Conservation (phyloP, 2,797 vertebrate species). For the Coregonus suidteri region DNA sequence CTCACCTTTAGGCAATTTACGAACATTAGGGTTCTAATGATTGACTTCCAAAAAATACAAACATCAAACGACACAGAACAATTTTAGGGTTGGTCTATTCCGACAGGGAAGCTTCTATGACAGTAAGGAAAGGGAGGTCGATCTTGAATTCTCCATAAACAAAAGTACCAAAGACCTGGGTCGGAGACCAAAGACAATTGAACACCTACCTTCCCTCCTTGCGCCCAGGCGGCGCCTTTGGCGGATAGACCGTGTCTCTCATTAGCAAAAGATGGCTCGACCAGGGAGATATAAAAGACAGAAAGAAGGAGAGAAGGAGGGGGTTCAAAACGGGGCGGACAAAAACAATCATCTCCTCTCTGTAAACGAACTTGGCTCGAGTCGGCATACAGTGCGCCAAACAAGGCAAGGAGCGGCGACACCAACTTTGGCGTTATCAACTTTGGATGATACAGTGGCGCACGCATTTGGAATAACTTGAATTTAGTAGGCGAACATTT, state of each 20-base stretch:
- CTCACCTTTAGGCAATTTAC: constrained; percentile 35
- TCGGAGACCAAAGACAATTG: constrained; percentile 75
- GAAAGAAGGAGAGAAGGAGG: constrained; percentile 20
- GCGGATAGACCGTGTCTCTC: constrained; percentile 62
- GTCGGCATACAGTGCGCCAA: constrained; percentile 12
- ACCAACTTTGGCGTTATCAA: constrained; percentile 14
- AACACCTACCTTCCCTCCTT: constrained; percentile 66
- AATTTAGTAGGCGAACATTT: background rate
- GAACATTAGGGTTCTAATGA: constrained; percentile 71
- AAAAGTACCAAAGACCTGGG: constrained; percentile 81
- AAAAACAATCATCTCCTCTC: constrained; percentile 63
- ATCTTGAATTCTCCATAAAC: constrained; percentile 84
- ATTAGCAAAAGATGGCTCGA: constrained; percentile 56
- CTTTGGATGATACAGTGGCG: background rate
- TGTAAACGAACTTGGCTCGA: constrained; percentile 50
- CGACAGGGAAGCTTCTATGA: constrained; percentile 53
- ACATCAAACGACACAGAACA: constrained; percentile 71
- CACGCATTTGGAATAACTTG: background rate
- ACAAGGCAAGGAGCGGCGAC: constrained; percentile 9
- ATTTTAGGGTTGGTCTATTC: constrained; percentile 61
- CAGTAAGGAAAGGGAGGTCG: constrained; percentile 46
- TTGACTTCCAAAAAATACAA: constrained; percentile 74
- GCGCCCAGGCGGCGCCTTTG: constrained; percentile 72
- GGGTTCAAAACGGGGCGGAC: constrained; percentile 45
- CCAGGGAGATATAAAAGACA: constrained; percentile 50